Base-by-base conservation (phyloP, 2,113 vertebrate genomes). In the Sclerurus mexicanus region DNA sequence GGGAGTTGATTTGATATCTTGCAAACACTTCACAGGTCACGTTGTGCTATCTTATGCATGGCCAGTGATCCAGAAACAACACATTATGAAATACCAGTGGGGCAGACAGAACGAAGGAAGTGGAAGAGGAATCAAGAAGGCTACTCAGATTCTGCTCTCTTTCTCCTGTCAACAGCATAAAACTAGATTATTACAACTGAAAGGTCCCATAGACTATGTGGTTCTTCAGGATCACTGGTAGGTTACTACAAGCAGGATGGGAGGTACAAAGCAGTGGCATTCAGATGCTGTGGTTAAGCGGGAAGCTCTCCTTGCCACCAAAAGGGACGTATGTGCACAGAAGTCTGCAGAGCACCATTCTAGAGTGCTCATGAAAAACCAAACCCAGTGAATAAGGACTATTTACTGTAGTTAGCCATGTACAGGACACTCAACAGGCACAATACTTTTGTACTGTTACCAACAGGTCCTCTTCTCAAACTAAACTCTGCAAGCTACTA, bases 51-150 rank as follows among this genome's bases (percentile, higher is more conserved):
- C 55, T 87, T 89, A 77, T 1, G 10, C 68, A 77, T 40, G 30
- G 13, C 64, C 69, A 56, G 68, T 25, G 53, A 86, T 93, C 63
- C 90, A 89, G 92, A 94, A 95, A 94, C 33, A 91, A 84, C 72
- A 94, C 53, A 89, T 94, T 77, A 87, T 77, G 73, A 89, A 92
- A 91, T 19, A 93, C 22, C 60, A 91, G 68, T 25, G 55, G 37
- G 69, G 28, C 73, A 89, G 92, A 89, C 16, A 80, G 35, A 64
- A 30, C 1, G 12, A 66, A 74, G 75, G 47, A 79, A 86, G 76
- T 2, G 4, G 75, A 87, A 85, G 58, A 91, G 19, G n/a, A 83
- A 18, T 68, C 68, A 77, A 84, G 40, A 46, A 69, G 20, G 14
- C 40, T 71, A 11, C 62, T 80, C 17, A 44, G 73, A 93, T 42